These are phyloP conservation scores for Spheniscus humboldti DNA, from an alignment of 2,797 vertebrate genomes.

Conservation along the genomic window DNA sequence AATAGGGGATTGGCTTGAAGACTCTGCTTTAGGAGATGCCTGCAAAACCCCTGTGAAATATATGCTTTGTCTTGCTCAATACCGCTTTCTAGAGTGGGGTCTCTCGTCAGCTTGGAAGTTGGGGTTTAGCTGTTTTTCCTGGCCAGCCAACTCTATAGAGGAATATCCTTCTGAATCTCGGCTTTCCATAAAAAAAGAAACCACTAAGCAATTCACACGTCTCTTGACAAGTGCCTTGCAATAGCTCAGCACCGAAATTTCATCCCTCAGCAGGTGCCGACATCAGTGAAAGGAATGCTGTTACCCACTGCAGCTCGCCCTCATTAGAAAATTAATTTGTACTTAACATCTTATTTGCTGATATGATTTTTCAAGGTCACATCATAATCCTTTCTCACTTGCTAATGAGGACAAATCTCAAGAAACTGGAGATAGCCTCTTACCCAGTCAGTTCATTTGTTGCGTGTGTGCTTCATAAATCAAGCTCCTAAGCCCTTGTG, in stretches of 20 bases:
- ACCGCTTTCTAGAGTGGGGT: background rate
- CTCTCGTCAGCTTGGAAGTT: background rate
- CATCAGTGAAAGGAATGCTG: background rate
- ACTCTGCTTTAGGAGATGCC: background rate
- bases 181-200: background rate
- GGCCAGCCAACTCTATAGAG: background rate
- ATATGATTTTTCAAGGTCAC: constrained; percentile 58
- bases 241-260: constrained; percentile 1
- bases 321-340: constrained; percentile 67
- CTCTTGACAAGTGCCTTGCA: constrained; percentile 17
- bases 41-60: background rate
- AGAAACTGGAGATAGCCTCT: constrained; percentile 29
- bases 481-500: background rate
- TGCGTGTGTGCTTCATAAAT: background rate
- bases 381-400: constrained; percentile 46
- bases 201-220: background rate
- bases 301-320: constrained; percentile 8
- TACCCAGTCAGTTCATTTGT: background rate
- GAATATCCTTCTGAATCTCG: background rate
- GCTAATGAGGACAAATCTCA: constrained; percentile 64
- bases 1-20: background rate
- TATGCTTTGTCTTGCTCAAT: background rate
- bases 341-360: constrained; percentile 53
- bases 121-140: background rate
- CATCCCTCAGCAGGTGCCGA: constrained; percentile 33